Evolutionary conservation across 2,888 invertebrate species (phyloP).

Genomic region (Lymantria monacha): DNA sequence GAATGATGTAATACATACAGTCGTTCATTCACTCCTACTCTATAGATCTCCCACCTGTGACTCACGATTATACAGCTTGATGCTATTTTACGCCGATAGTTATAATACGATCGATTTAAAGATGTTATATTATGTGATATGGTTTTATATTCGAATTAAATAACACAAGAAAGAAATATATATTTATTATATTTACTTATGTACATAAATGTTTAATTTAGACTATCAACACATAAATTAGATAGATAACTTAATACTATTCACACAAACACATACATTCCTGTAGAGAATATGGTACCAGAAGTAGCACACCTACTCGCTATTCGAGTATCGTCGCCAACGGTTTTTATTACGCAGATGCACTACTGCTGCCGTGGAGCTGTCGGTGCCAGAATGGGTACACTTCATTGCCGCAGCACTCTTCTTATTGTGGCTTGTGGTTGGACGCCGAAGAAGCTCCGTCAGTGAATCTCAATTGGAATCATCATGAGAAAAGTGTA

Average conservation of each 20-base stretch:
- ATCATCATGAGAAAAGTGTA: slow-evolving; percentile 58
- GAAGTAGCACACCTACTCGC: slow-evolving; percentile 15
- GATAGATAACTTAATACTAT: no score
- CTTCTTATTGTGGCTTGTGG: slow-evolving; percentile 68
- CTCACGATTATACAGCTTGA: slow-evolving; percentile 48
- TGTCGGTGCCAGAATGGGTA: slow-evolving; percentile 72
- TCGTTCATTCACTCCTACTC: slow-evolving; percentile 22
- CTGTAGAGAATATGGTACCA: neutral
- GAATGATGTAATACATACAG: slow-evolving; percentile 43
- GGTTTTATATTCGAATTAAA: no score
- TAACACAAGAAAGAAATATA: no score
- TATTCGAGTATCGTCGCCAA: slow-evolving; percentile 32
- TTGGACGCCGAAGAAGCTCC: slow-evolving; percentile 62
- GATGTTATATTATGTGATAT: slow-evolving; percentile 10
- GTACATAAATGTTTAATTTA: no score
- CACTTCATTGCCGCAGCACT: slow-evolving; percentile 70
- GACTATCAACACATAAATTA: no score
- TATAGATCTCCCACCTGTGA: slow-evolving; percentile 14
- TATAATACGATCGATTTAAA: slow-evolving; percentile 45
- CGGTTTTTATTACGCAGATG: slow-evolving; percentile 57
- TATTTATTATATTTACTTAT: no score
- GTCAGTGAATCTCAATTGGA: slow-evolving; percentile 43
- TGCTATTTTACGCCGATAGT: slow-evolving; percentile 25
- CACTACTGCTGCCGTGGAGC: slow-evolving; percentile 73
- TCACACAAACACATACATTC: neutral